Conservation (phyloP, 2,888 invertebrate species). For the Yponomeuta evonymella region DNA sequence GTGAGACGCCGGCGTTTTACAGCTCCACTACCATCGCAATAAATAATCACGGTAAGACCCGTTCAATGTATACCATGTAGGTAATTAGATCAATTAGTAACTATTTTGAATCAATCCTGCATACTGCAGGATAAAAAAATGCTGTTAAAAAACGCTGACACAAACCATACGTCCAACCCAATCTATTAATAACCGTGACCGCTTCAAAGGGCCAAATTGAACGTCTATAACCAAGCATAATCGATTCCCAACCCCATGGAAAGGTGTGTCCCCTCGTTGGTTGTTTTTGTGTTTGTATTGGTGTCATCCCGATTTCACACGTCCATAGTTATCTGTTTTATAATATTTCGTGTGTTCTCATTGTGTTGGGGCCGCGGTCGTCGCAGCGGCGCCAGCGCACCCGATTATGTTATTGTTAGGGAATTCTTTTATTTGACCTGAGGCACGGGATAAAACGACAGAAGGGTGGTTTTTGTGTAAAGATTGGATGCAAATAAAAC, state of each 20-base stretch:
- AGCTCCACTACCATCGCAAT: too few relatives aligned
- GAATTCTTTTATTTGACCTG: constrained; percentile 69
- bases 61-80: neutral
- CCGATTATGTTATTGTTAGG: constrained; percentile 69
- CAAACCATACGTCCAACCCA: neutral
- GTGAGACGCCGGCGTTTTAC: too few relatives aligned
- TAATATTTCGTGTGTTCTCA: constrained; percentile 40
- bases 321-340: constrained; percentile 51
- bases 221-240: constrained; percentile 7
- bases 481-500: too few relatives aligned
- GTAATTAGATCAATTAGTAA: too few relatives aligned
- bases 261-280: constrained; percentile 16
- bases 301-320: constrained; percentile 67
- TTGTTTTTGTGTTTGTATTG: constrained; percentile 39
- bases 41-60: neutral
- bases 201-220: neutral
- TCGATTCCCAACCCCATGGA: neutral
- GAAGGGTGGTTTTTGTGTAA: neutral
- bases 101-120: too few relatives aligned
- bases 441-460: neutral
- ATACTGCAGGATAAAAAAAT: neutral
- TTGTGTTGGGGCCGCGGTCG: constrained; percentile 35
- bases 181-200: neutral
- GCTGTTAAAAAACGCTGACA: neutral
- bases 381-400: constrained; percentile 55